These are phyloP conservation scores for Pygoscelis antarcticus DNA, from an alignment of 2,113 vertebrate genomes.

Conservation along the genomic window DNA sequence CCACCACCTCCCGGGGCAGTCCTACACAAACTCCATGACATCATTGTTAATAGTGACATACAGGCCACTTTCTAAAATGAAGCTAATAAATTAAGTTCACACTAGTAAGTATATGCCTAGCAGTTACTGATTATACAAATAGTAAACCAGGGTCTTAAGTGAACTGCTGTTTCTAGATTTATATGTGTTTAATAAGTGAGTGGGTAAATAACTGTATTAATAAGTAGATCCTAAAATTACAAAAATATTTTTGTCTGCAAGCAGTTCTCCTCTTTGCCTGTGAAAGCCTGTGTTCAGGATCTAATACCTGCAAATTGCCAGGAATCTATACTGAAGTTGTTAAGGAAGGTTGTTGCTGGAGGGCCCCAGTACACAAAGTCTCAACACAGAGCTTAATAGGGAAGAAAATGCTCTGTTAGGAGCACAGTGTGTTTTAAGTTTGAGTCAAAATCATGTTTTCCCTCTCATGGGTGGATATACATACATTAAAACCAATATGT, in stretches of 20 bases:
- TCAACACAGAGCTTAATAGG: neutral
- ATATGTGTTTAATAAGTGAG: neutral
- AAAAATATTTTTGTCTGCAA: neutral
- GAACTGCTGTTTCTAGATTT: neutral
- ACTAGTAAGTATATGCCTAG: neutral
- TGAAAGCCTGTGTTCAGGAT: neutral
- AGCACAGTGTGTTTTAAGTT: neutral
- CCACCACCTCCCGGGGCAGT: neutral
- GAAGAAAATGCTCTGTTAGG: neutral
- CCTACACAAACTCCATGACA: neutral
- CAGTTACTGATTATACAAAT: neutral
- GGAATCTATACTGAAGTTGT: neutral
- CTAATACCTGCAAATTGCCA: neutral
- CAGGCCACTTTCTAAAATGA: neutral
- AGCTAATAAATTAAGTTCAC: neutral
- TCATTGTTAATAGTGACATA: neutral
- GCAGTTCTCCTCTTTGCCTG: neutral
- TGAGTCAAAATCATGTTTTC: neutral
- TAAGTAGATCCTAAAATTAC: neutral
- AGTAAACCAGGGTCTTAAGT: neutral
- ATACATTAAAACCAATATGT: neutral
- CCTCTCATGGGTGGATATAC: neutral
- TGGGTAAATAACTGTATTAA: neutral
- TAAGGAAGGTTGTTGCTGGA: neutral
- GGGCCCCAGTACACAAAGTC: rapidly evolving